A percentile compares a stretch with the other conserved stretches of the same genome.
phyloP scores from a whole-genome alignment of 1,140 invertebrate genomes.

The Ostrea denselamellosa region DNA sequence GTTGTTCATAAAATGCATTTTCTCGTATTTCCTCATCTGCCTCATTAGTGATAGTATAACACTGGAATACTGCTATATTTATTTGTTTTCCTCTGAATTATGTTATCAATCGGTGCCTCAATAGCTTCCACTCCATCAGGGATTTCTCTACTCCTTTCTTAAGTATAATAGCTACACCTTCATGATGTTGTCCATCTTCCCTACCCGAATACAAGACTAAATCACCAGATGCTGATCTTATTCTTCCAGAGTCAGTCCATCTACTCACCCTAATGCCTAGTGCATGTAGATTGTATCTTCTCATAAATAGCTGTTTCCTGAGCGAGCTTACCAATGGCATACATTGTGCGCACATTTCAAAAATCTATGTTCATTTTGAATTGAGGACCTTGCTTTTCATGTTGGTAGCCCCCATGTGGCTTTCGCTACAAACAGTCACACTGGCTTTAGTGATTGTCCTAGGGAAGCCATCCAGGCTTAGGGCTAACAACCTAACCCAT shows the following conservation, averaged over 20 bases:
- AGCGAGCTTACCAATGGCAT: too few relatives aligned
- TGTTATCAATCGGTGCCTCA: constrained; percentile 10
- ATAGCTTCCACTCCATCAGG: constrained; percentile 40
- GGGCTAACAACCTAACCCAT: too few relatives aligned
- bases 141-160: constrained; percentile 47
- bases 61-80: constrained; percentile 31
- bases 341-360: too few relatives aligned
- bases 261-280: constrained; percentile 40
- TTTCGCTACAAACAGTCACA: too few relatives aligned
- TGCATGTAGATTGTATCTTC: constrained; percentile 42
- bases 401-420: too few relatives aligned
- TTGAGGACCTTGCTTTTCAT: too few relatives aligned
- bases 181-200: constrained; percentile 33
- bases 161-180: constrained; percentile 58
- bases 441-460: too few relatives aligned
- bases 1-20: background rate
- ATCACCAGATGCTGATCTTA: constrained; percentile 2
- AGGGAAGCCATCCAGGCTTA: too few relatives aligned
- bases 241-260: constrained; percentile 43
- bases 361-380: too few relatives aligned
- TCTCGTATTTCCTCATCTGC: background rate
- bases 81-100: constrained; percentile 25
- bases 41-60: constrained; percentile 21
- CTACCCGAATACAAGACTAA: constrained; percentile 41
- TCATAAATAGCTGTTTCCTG: too few relatives aligned